Evolutionary conservation across 2,888 invertebrate species (phyloP), one percentile per base, ranked within the genome.

Genomic region (Drosophila hamatofila): DNA sequence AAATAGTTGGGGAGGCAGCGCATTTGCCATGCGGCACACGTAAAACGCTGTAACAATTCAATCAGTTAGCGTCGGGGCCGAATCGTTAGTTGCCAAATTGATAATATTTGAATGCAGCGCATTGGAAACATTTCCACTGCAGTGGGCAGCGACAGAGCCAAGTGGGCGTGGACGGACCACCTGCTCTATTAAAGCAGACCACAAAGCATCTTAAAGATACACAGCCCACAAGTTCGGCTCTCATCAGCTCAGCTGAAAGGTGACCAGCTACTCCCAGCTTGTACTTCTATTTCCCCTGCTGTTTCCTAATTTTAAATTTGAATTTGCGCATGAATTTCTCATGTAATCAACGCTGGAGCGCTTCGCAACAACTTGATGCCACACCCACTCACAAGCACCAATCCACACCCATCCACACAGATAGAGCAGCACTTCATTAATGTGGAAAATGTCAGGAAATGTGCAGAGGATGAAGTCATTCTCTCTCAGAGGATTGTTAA

Each of bases 31-130:
- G 89, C 86, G 68, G 89, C 79, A 79, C 92, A 91, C 91, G 91
- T 92, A 92, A 83, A 87, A 55, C 82, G 88, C 81, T 89, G 89
- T 85, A 91, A 91, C 92, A 92, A 91, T 92, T 92, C 91, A 91
- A 92, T 92, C 92, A 91, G 92, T 88, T 89, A 90, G 91, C 89
- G 70, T 59, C 74, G 83, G 62, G 55, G 25, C 64, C 63, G 69
- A 81, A 79, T 73, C 73, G 79, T 78, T 73, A 75, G 77, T 73
- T 76, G 63, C 68, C 63, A 81, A 89, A 90, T 90, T 88, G 89
- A 90, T 90, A 90, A 90, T 89, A 90, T 89, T 90, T 90, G 90
- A 89, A 90, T 89, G 89, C 87, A 90, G 78, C 76, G 72, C 85
- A 76, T 77, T 88, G 81, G 75, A 84, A 82, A 87, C 78, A 75